phyloP scores from a whole-genome alignment of 2,888 invertebrate genomes.

The Hirtodrosophila trivittata region DNA sequence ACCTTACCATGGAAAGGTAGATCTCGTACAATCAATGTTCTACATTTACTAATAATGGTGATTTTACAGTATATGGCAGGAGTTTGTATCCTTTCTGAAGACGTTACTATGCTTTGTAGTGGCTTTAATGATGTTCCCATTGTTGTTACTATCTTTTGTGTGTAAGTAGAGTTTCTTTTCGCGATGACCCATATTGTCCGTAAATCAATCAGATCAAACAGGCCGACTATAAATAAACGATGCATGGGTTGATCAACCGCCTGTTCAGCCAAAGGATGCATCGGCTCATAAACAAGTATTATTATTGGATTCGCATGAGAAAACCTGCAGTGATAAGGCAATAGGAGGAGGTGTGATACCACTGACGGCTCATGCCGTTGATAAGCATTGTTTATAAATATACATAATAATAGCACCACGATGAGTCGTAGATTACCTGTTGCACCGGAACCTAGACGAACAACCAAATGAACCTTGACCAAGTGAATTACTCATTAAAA shows the following conservation, averaged over 20 bases:
- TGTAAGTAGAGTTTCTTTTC: constrained; percentile 76
- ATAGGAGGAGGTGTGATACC: neutral
- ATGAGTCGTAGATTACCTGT: constrained; percentile 54
- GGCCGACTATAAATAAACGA: constrained; percentile 64
- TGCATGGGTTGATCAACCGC: constrained; percentile 69
- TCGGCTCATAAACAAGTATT: constrained; percentile 3
- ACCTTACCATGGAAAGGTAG: constrained; percentile 53
- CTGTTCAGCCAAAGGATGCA: constrained; percentile 53
- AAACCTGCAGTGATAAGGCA: constrained; percentile 6
- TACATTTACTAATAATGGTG: constrained; percentile 2
- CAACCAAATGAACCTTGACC: constrained; percentile 74
- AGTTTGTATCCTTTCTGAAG: constrained; percentile 79
- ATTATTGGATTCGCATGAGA: constrained; percentile 25
- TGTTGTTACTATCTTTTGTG: constrained; percentile 79
- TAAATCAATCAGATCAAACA: constrained; percentile 51
- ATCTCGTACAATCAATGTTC: neutral
- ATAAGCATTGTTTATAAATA: constrained; percentile 57
- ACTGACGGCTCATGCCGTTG: constrained; percentile 25
- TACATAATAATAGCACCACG: constrained; percentile 25
- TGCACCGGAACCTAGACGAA: constrained; percentile 65
- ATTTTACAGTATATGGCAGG: constrained; percentile 75
- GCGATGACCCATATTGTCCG: constrained; percentile 33
- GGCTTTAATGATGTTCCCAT: constrained; percentile 78
- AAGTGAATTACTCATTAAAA: constrained; percentile 75
- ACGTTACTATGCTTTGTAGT: constrained; percentile 78